These are phyloP conservation scores for Drosophila limbata DNA, from an alignment of 2,888 invertebrate genomes.

Conservation along the genomic window DNA sequence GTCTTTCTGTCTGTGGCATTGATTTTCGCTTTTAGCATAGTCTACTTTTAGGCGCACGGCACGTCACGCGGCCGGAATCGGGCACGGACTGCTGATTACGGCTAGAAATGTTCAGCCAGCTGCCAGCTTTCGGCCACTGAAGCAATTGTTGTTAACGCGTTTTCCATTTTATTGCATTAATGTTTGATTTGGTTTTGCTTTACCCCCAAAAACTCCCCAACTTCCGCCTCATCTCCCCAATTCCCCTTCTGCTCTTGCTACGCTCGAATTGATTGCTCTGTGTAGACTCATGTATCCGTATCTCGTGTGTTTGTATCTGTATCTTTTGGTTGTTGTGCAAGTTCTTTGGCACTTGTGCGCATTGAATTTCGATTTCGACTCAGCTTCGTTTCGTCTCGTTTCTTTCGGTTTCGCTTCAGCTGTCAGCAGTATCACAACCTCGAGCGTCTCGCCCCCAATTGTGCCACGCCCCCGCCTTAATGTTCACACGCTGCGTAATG, in stretches of 20 bases:
- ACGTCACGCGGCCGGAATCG: constrained; percentile 44
- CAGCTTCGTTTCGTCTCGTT: constrained; percentile 17
- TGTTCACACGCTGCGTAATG: constrained; percentile 63
- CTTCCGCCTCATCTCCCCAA: too few relatives aligned
- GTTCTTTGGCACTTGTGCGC: constrained; percentile 42
- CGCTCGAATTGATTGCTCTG: constrained; percentile 72
- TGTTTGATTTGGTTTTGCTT: constrained; percentile 79
- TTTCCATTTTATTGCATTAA: constrained; percentile 83
- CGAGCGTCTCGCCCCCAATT: background rate
- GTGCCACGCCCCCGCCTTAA: background rate
- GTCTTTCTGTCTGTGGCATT: constrained; percentile 54
- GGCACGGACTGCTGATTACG: constrained; percentile 46
- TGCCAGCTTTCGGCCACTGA: constrained; percentile 59
- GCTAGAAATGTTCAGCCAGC: constrained; percentile 36
- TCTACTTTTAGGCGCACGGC: constrained; percentile 62
- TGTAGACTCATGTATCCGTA: constrained; percentile 34
- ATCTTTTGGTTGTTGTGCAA: constrained; percentile 36
- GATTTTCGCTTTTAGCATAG: constrained; percentile 71
- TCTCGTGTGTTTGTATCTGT: constrained; percentile 28
- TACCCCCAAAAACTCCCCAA: constrained; percentile 1
- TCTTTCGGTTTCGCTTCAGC: constrained; percentile 56
- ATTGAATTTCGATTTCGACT: constrained; percentile 48
- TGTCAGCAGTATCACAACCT: constrained; percentile 56
- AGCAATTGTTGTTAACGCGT: constrained; percentile 82
- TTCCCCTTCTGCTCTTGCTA: constrained; percentile 39